Conservation (phyloP, 2,888 invertebrate species). For the Pachymerium ferrugineum region DNA sequence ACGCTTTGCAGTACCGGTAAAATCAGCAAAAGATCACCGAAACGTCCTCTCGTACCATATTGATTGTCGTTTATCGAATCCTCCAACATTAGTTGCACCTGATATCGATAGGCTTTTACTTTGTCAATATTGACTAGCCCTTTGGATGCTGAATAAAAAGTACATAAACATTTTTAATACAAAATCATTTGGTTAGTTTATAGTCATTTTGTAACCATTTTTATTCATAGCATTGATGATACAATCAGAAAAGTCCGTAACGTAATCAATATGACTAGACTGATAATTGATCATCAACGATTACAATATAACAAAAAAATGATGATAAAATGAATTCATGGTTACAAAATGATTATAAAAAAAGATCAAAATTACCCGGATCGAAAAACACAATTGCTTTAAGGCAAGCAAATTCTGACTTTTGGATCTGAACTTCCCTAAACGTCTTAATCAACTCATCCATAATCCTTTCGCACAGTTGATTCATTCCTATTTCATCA, state of each 20-base stretch:
- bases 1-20: conserved; percentile 91
- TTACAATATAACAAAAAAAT: no score
- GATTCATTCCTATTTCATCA: conserved; percentile 76
- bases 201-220: no score
- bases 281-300: no score
- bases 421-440: conserved; percentile 91
- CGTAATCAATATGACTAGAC: no score
- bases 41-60: conserved; percentile 86
- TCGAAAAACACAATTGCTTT: conserved; percentile 99
- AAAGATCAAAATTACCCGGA: conserved; percentile 62
- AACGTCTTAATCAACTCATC: conserved; percentile 94
- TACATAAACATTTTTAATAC: neutral
- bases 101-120: conserved; percentile 84
- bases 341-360: no score
- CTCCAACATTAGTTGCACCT: conserved; percentile 55
- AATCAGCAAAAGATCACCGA: conserved; percentile 88
- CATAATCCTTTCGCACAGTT: conserved; percentile 87
- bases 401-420: conserved; percentile 95
- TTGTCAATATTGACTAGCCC: conserved; percentile 79
- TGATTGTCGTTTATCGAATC: conserved; percentile 73
- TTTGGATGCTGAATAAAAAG: conserved; percentile 68
- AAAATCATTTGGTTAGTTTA: no score
- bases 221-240: no score
- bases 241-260: no score
- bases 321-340: neutral